Evolutionary conservation across 2,797 vertebrate genomes (phyloP).

Genomic region (Ctenopoma multispine): DNA sequence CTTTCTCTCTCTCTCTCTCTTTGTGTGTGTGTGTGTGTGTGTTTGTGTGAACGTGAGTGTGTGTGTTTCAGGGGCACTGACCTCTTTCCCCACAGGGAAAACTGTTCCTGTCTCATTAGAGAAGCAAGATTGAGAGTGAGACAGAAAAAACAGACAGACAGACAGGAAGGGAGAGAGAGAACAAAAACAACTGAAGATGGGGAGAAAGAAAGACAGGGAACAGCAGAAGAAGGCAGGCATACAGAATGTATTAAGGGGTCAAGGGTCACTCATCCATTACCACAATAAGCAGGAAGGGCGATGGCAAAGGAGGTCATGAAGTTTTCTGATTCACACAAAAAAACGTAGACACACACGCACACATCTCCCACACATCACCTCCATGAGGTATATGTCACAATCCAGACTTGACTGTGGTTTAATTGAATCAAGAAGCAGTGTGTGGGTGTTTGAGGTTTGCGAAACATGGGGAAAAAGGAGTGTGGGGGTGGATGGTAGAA

Average conservation of each 20-base stretch:
- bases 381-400: slow-evolving; percentile 56
- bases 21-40: slow-evolving; percentile 27
- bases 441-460: slow-evolving; percentile 71
- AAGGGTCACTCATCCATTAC: slow-evolving; percentile 71
- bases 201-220: slow-evolving; percentile 44
- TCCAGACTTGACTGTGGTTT: slow-evolving; percentile 58
- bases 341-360: slow-evolving; percentile 15
- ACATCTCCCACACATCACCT: slow-evolving; percentile 37
- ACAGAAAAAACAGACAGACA: slow-evolving; percentile 36
- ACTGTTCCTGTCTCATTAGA: slow-evolving; percentile 76
- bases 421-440: slow-evolving; percentile 71
- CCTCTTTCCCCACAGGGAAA: slow-evolving; percentile 73
- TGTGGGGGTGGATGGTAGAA: slow-evolving; percentile 29
- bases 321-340: slow-evolving; percentile 50
- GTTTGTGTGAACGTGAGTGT: slow-evolving; percentile 26
- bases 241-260: slow-evolving; percentile 61
- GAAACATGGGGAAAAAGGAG: slow-evolving; percentile 37
- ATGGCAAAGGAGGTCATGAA: slow-evolving; percentile 54
- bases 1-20: slow-evolving; percentile 6
- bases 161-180: slow-evolving; percentile 38
- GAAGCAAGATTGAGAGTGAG: slow-evolving; percentile 64
- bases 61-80: slow-evolving; percentile 57
- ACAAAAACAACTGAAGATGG: slow-evolving; percentile 38
- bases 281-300: slow-evolving; percentile 60
- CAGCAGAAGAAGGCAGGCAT: slow-evolving; percentile 45